Base-by-base conservation (phyloP, 2,888 invertebrate species). In the Dryadula phaetusa region DNA sequence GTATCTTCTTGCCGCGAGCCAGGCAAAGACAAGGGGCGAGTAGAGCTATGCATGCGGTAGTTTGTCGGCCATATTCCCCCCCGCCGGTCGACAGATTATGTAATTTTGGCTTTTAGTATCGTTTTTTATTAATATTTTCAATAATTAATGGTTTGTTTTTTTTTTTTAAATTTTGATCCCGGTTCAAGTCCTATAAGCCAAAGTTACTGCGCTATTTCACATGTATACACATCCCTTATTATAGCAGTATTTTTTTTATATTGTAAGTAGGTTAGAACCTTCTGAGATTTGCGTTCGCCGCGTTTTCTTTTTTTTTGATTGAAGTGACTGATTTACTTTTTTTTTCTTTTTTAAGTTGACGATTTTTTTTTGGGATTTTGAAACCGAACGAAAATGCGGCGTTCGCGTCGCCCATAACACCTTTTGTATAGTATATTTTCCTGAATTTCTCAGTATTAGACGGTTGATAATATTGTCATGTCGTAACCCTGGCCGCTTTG, bases 201-300 rank as follows among this genome's bases (percentile, higher is more conserved):
- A 76, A 83, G 84, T 81, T 85, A 84, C 85, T 82, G 84, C 83
- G 90, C 87, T 87, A 84, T 83, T 80, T 83, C 85, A 87, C 86
- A 82, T 88, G 86, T 89, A 86, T 84, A 87, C 86, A 87, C 85
- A 79, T 85, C 84, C 82, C 82, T 66, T 66, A 83, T 81, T 76
- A 81, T 89, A 90, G 89, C 89, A 90, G 90, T 89, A 90, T 90
- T 91, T 90, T 91, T 79, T 84, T 89, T 89, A 86, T 77, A 72
- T 70, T 70, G 49, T 90, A 91, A 89, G 86, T 91, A 91, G 88
- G 87, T 81, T 90, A 90, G 87, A 85, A 82, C 86, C 84, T 82
- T 82, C 82, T 85, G 90, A 91, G 90, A 90, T 90, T 70, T 64
- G 76, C 74, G 75, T 47, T 63, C 62, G 77, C 69, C 72, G 73